Percentiles rank a stretch among this genome's conserved stretches.
These are phyloP conservation scores for Chloroceryle amazona DNA, from an alignment of 2,797 vertebrate genomes.

Conservation along the genomic window DNA sequence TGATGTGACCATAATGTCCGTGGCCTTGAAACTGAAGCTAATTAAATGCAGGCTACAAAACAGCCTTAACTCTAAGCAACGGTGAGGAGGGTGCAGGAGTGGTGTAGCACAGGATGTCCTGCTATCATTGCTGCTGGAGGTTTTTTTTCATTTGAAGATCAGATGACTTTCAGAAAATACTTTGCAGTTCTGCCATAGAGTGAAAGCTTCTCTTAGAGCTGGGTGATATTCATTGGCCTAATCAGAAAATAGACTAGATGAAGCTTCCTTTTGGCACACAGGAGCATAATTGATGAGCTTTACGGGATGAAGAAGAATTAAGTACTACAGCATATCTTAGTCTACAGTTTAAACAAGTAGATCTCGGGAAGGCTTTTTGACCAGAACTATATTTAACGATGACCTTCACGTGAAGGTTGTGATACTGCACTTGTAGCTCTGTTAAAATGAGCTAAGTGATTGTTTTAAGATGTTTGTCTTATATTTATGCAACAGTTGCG, in stretches of 20 bases:
- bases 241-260: neutral
- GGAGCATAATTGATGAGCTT: neutral
- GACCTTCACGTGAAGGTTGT: neutral
- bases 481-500: neutral
- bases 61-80: neutral
- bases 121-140: rapidly evolving
- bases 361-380: neutral
- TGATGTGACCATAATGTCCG: neutral
- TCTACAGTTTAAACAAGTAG: neutral
- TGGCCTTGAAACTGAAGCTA: neutral
- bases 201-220: neutral
- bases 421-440: neutral
- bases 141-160: neutral
- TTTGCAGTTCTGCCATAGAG: neutral
- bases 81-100: neutral
- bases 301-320: neutral
- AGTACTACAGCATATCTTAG: neutral
- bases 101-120: neutral
- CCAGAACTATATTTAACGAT: neutral
- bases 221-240: neutral
- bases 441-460: neutral
- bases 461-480: neutral
- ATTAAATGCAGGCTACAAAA: neutral
- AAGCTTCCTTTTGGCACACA: neutral
- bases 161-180: neutral